Percentiles rank a stretch among this genome's conserved stretches.
These are phyloP conservation scores for Parazoanthus atlanticus DNA, from an alignment of 92 coral and sea anemone genomes.

Conservation along the genomic window DNA sequence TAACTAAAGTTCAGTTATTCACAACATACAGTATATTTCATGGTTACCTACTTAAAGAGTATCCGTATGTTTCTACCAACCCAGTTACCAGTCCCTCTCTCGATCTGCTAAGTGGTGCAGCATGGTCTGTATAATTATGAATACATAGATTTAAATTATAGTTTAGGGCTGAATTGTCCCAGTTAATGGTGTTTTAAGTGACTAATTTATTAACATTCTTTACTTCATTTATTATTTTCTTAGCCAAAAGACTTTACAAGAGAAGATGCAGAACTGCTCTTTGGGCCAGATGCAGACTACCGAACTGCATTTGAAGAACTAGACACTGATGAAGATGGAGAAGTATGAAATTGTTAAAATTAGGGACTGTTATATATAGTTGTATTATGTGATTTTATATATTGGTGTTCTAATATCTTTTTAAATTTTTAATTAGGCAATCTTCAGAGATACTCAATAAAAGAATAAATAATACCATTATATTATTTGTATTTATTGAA, in stretches of 20 bases:
- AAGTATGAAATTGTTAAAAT: slow-evolving; percentile 52
- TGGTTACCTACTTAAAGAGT: neutral
- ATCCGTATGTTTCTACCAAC: neutral
- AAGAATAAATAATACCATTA: too few relatives aligned
- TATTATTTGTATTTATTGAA: too few relatives aligned
- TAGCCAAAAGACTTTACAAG: slow-evolving; percentile 84
- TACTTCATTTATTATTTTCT: neutral
- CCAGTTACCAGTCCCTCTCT: neutral
- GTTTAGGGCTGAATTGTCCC: neutral
- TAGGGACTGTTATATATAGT: neutral
- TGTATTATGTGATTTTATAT: neutral
- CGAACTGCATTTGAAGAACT: slow-evolving; percentile 94
- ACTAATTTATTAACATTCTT: too few relatives aligned
- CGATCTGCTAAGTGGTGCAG: neutral
- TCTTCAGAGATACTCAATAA: neutral
- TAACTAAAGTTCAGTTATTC: too few relatives aligned
- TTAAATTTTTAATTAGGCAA: neutral
- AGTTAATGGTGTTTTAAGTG: too few relatives aligned
- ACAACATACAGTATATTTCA: too few relatives aligned
- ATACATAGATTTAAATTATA: neutral
- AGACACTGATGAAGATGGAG: slow-evolving; percentile 96
- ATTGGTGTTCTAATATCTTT: too few relatives aligned
- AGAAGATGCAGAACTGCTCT: slow-evolving; percentile 84
- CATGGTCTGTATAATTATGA: too few relatives aligned
- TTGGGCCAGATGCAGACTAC: slow-evolving; percentile 86